Percentiles rank a stretch among this genome's conserved stretches.
These are phyloP conservation scores for Oxyteleia sp. DNA, from an alignment of 2,888 invertebrate species.

Conservation along the genomic window DNA sequence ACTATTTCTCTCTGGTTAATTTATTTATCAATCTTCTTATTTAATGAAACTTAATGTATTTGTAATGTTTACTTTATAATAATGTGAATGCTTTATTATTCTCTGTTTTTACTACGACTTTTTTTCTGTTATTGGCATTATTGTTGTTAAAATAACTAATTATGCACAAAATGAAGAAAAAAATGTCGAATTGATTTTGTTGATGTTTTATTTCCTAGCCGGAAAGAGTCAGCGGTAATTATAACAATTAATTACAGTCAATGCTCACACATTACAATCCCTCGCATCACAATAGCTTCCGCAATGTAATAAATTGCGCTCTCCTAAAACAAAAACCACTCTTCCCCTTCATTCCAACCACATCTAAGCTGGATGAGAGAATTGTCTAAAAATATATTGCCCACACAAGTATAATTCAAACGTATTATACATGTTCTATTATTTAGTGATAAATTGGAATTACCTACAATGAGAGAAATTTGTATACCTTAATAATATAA, in stretches of 20 bases:
- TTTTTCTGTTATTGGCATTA: background rate
- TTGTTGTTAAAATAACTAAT: background rate
- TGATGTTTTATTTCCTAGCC: slow-evolving; percentile 20
- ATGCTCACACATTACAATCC: slow-evolving; percentile 41
- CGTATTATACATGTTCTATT: slow-evolving; percentile 11
- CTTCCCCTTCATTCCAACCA: slow-evolving; percentile 55
- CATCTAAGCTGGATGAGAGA: slow-evolving; percentile 54
- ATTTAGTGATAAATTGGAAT: background rate
- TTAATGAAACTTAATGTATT: too few relatives aligned
- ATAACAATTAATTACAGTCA: slow-evolving; percentile 59
- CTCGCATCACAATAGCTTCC: slow-evolving; percentile 49
- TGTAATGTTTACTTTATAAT: too few relatives aligned
- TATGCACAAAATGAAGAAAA: background rate
- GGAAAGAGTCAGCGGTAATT: slow-evolving; percentile 46
- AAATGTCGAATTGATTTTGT: slow-evolving; percentile 37
- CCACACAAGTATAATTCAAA: slow-evolving; percentile 33
- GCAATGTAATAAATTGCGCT: slow-evolving; percentile 61
- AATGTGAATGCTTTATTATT: too few relatives aligned
- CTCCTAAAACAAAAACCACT: slow-evolving; percentile 60
- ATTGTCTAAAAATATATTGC: slow-evolving; percentile 53
- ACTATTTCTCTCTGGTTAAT: too few relatives aligned
- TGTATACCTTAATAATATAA: too few relatives aligned
- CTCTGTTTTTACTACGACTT: too few relatives aligned
- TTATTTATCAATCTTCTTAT: too few relatives aligned
- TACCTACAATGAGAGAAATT: too few relatives aligned